phyloP scores from a whole-genome alignment of 1,140 invertebrate species.

The Heliothis subflexa region DNA sequence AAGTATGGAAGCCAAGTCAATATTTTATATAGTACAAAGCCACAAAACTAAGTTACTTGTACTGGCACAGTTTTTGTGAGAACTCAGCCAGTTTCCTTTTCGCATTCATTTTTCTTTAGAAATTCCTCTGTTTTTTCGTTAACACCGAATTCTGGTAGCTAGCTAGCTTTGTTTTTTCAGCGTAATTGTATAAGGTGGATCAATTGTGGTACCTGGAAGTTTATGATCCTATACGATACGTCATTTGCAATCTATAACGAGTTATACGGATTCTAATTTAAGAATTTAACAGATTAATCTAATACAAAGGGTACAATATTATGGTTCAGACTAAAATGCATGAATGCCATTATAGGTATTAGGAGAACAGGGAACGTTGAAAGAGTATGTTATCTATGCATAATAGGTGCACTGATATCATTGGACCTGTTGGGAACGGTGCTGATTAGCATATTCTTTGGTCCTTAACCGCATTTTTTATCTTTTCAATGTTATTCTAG shows the following conservation, averaged over 20 bases:
- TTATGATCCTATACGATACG: not conserved
- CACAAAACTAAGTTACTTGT: constrained; percentile 1
- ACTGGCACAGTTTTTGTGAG: constrained; percentile 1
- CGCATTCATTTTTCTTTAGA: constrained; percentile 2
- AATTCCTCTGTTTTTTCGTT: constrained; percentile 39
- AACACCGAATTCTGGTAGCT: constrained; percentile 25
- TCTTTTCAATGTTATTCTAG: no score
- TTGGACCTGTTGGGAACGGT: no score
- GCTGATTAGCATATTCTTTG: no score
- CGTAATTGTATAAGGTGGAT: not conserved
- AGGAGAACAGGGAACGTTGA: no score
- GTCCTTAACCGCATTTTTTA: no score
- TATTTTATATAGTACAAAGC: constrained; percentile 14
- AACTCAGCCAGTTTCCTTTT: not conserved
- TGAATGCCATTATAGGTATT: no score
- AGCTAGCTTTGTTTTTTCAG: constrained; percentile 1
- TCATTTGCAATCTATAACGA: not conserved
- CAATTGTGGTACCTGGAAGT: not conserved
- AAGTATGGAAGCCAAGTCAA: constrained; percentile 14
- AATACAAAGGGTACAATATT: no score
- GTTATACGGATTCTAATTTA: no score
- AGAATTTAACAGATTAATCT: no score
- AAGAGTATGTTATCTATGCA: no score
- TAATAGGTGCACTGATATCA: no score
- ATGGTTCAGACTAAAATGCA: no score